Conservation (phyloP, 1,140 invertebrate species). For the Pteromalus puparum region DNA sequence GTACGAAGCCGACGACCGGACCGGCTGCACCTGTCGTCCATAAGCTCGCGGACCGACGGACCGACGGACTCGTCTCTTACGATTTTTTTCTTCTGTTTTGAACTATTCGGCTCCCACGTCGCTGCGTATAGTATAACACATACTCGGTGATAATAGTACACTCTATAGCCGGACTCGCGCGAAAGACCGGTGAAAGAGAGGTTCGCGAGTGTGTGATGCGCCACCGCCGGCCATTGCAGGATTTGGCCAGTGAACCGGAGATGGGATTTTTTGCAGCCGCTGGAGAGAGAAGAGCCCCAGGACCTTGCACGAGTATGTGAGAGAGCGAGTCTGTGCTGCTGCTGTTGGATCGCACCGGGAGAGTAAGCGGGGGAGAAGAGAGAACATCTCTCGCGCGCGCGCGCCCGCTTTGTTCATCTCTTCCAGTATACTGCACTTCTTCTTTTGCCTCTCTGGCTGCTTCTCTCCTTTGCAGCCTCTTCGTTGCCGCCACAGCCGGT, state of each 20-base stretch:
- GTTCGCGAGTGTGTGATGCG: slow-evolving; percentile 2
- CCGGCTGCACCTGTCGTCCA: slow-evolving; percentile 62
- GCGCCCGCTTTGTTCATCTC: slow-evolving; percentile 36
- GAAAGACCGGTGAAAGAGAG: neutral
- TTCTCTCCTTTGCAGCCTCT: slow-evolving; percentile 22
- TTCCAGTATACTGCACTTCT: neutral
- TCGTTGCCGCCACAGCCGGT: slow-evolving; percentile 23
- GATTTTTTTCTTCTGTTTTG: neutral
- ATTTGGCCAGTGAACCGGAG: slow-evolving; percentile 9
- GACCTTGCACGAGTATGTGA: slow-evolving; percentile 7
- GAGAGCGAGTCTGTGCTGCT: neutral
- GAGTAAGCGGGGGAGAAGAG: neutral
- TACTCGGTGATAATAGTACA: neutral
- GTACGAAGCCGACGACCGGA: slow-evolving; percentile 71
- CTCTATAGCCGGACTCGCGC: neutral
- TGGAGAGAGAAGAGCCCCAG: neutral
- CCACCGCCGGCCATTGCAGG: neutral
- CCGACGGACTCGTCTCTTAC: neutral
- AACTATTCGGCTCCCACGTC: neutral
- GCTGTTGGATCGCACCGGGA: neutral
- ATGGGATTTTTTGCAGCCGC: slow-evolving; percentile 2
- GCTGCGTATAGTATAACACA: too few species aligned
- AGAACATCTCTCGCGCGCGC: slow-evolving; percentile 14
- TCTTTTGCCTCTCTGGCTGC: slow-evolving; percentile 5
- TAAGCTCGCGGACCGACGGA: neutral